phyloP scores from a whole-genome alignment of 1,140 invertebrate genomes.

The Meloidogyne floridensis region DNA sequence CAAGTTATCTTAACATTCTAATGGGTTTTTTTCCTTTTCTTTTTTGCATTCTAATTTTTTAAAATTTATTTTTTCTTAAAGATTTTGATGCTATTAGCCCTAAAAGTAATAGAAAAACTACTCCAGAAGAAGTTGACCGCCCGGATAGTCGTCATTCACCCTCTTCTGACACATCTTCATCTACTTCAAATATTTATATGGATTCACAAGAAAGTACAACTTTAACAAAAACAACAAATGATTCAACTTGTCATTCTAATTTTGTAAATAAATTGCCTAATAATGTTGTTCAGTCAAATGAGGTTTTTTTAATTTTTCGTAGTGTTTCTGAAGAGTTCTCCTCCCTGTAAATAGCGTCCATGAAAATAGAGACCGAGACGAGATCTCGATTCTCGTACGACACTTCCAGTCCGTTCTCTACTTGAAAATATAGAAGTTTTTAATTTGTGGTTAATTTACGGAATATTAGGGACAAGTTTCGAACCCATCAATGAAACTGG shows the following conservation, averaged over 20 bases:
- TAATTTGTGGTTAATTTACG: no score
- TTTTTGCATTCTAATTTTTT: no score
- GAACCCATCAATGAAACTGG: no score
- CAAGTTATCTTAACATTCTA: no score
- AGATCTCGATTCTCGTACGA: no score
- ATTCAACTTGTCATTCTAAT: not conserved
- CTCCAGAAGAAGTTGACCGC: not conserved
- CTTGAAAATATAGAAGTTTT: no score
- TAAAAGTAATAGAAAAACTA: not conserved
- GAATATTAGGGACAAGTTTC: no score
- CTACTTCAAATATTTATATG: slow-evolving; percentile 7
- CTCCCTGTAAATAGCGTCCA: no score
- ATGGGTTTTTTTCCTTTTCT: no score
- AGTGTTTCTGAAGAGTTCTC: no score
- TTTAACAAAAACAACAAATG: not conserved
- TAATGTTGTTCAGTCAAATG: not conserved
- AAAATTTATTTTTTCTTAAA: not conserved
- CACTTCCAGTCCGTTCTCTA: no score
- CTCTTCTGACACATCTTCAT: not conserved
- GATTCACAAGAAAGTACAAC: not conserved
- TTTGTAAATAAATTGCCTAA: not conserved
- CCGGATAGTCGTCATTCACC: not conserved
- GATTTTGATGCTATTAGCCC: not conserved
- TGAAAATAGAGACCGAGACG: no score
- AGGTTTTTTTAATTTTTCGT: not conserved